Evolutionary conservation across 1,140 invertebrate species (phyloP).

Genomic region (Lepidurus apus): DNA sequence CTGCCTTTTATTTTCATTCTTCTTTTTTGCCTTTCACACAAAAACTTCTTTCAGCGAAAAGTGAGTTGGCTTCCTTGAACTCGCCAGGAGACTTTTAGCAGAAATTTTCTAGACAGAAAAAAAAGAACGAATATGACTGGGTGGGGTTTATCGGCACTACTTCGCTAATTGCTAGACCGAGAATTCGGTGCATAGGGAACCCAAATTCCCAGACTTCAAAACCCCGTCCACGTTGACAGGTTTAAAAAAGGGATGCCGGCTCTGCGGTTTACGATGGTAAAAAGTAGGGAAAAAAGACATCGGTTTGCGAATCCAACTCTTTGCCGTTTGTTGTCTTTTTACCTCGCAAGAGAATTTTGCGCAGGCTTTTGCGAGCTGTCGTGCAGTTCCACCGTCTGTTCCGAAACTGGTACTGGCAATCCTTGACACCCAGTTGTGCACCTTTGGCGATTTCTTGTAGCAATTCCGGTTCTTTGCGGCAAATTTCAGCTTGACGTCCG

Average conservation of each 20-base stretch:
- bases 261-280: neutral
- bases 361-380: slow-evolving; percentile 64
- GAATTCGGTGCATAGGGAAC: too few relatives aligned
- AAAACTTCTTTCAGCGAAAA: neutral
- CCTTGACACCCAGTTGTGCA: slow-evolving; percentile 67
- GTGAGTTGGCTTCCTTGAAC: too few relatives aligned
- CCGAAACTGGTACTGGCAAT: slow-evolving; percentile 79
- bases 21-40: neutral
- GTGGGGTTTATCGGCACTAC: too few relatives aligned
- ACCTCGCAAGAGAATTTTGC: slow-evolving; percentile 75
- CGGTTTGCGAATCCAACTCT: neutral
- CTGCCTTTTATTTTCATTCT: neutral
- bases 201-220: too few relatives aligned
- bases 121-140: too few relatives aligned
- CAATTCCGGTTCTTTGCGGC: slow-evolving; percentile 65
- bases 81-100: too few relatives aligned
- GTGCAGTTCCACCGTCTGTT: slow-evolving; percentile 80
- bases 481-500: slow-evolving; percentile 61
- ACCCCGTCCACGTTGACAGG: too few relatives aligned
- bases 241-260: too few relatives aligned
- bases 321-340: slow-evolving; percentile 38
- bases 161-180: too few relatives aligned
- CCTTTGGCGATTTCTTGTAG: slow-evolving; percentile 69
- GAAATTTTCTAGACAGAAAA: too few relatives aligned
- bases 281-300: neutral